Conservation (phyloP, 2,797 vertebrate species). For the Ceryle rudis region DNA sequence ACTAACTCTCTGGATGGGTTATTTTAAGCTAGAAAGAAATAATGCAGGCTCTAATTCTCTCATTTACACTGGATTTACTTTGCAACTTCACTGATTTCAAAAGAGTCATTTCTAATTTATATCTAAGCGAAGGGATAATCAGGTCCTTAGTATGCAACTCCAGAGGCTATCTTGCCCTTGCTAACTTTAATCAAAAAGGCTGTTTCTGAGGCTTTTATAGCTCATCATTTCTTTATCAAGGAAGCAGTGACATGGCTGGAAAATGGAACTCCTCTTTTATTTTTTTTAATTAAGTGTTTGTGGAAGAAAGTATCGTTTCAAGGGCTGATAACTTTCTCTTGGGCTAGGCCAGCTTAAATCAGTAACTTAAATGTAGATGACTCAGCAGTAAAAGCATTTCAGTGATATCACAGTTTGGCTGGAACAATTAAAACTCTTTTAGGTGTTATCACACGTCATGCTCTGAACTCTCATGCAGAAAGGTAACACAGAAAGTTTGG, state of each 20-base stretch:
- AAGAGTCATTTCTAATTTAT: constrained; percentile 23
- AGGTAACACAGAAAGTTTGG: neutral
- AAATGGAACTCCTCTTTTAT: neutral
- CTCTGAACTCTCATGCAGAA: neutral
- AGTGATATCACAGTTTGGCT: neutral
- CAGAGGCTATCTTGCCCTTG: constrained; percentile 6
- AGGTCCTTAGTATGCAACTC: constrained; percentile 41
- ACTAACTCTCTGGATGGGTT: constrained; percentile 63
- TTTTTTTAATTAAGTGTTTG: constrained; percentile 8
- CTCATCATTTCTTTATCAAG: constrained; percentile 32
- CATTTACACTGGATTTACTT: constrained; percentile 30
- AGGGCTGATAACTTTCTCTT: neutral
- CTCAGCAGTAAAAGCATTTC: neutral
- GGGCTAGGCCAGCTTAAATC: neutral
- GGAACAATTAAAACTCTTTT: neutral
- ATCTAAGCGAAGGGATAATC: constrained; percentile 38
- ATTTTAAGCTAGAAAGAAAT: constrained; percentile 76
- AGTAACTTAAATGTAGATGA: neutral
- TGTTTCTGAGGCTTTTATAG: constrained; percentile 35
- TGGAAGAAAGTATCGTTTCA: neutral
- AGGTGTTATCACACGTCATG: neutral
- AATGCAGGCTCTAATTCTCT: constrained; percentile 46
- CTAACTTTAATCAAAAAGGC: constrained; percentile 26
- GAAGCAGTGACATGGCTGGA: neutral
- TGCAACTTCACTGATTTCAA: constrained; percentile 23